Conservation (phyloP, 92 coral and sea anemone species). For the Parazoanthus swiftii region DNA sequence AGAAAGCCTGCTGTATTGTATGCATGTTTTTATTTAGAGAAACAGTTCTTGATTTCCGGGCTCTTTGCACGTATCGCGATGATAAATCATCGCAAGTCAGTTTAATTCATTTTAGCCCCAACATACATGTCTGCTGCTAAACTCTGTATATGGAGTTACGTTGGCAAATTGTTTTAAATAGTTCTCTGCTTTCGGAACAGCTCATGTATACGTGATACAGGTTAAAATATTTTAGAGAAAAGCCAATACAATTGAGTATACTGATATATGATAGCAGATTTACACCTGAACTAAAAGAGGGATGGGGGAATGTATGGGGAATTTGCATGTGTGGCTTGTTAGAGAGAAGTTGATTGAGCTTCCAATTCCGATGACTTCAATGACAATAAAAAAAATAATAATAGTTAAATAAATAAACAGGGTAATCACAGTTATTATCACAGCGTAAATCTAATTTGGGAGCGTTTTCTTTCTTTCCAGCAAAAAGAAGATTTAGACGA, state of each 20-base stretch:
- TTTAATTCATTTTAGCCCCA: not conserved
- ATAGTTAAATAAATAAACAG: not conserved
- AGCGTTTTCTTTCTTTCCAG: not conserved
- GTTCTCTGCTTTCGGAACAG: too few relatives aligned
- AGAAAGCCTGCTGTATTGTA: too few relatives aligned
- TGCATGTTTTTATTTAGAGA: too few relatives aligned
- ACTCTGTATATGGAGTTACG: not conserved
- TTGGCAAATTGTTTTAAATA: not conserved
- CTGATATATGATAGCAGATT: too few relatives aligned
- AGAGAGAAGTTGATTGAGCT: too few relatives aligned
- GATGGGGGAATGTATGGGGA: not conserved
- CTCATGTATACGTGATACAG: too few relatives aligned
- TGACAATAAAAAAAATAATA: too few relatives aligned
- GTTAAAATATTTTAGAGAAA: too few relatives aligned
- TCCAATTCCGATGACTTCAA: too few relatives aligned
- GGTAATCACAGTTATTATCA: not conserved
- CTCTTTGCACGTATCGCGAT: not conserved
- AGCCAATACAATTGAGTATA: too few relatives aligned
- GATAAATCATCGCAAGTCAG: not conserved
- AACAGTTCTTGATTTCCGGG: not conserved
- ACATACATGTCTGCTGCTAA: not conserved
- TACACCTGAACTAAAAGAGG: too few relatives aligned
- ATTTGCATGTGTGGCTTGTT: too few relatives aligned
- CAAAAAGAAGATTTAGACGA: conserved; percentile 31
- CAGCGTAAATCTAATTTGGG: not conserved